phyloP scores from a whole-genome alignment of 2,888 invertebrate genomes.

The Stenchaetothrips biformis region DNA sequence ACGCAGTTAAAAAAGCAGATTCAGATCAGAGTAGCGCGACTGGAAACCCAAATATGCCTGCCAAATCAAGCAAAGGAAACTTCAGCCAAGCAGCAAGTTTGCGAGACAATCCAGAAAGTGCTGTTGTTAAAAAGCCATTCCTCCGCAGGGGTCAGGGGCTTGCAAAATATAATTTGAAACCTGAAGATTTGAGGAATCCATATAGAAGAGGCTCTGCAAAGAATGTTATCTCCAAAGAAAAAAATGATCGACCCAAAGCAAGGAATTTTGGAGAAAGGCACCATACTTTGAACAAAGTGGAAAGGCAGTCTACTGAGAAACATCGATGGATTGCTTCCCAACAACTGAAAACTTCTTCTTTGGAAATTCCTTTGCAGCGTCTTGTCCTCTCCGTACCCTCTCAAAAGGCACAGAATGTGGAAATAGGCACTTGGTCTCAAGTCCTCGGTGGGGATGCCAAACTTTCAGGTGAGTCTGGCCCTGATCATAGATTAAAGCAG shows the following conservation, averaged over 20 bases:
- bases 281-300: too few relatives aligned
- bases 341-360: not conserved
- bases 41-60: too few relatives aligned
- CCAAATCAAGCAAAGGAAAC: not conserved
- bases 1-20: too few relatives aligned
- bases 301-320: too few relatives aligned
- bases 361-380: not conserved
- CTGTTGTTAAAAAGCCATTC: not conserved
- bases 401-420: not conserved
- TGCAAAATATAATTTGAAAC: not conserved
- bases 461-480: not conserved
- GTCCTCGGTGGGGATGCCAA: not conserved
- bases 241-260: not conserved
- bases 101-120: too few relatives aligned
- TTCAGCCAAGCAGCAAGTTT: not conserved
- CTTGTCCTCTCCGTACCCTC: not conserved
- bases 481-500: not conserved
- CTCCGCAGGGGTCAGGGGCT: not conserved
- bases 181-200: not conserved
- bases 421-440: conserved; percentile 4
- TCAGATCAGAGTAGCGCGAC: too few relatives aligned
- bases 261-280: too few relatives aligned
- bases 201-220: not conserved
- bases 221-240: not conserved
- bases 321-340: too few relatives aligned